Evolutionary conservation across 2,113 vertebrate species (phyloP).

Genomic region (Aegotheles bennettii): DNA sequence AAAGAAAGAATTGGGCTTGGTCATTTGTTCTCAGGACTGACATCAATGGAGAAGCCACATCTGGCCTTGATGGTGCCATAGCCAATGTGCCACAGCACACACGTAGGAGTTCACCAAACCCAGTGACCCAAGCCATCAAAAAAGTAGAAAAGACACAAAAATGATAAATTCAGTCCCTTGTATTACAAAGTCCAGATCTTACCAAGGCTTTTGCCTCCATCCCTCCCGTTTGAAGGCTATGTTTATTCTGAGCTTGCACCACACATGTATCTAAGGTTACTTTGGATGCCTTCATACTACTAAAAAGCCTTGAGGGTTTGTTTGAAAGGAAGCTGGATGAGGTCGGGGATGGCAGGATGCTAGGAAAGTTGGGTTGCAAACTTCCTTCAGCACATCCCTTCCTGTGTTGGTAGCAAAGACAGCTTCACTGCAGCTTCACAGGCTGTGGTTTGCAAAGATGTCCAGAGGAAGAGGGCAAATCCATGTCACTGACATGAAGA

Average conservation of each 20-base stretch:
- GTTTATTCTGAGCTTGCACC: neutral
- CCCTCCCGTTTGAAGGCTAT: fast-evolving
- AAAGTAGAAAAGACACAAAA: neutral
- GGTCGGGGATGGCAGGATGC: neutral
- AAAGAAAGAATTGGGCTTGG: neutral
- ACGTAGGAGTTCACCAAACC: neutral
- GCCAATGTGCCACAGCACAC: fast-evolving
- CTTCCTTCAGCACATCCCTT: neutral
- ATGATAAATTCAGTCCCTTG: neutral
- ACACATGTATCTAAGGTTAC: neutral
- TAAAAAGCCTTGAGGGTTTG: neutral
- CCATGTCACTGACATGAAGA: neutral
- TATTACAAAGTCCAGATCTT: neutral
- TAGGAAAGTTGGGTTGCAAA: neutral
- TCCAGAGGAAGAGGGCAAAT: neutral
- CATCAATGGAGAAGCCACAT: neutral
- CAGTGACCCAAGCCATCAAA: neutral
- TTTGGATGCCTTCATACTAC: neutral
- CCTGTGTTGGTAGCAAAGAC: neutral
- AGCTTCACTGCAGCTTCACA: neutral
- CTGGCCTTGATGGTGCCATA: neutral
- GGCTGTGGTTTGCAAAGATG: neutral
- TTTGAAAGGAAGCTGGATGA: neutral
- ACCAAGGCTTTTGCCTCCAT: neutral
- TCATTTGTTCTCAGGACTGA: neutral